Evolutionary conservation across 2,888 invertebrate genomes (phyloP).

Genomic region (Caenorhabditis zanzibari): DNA sequence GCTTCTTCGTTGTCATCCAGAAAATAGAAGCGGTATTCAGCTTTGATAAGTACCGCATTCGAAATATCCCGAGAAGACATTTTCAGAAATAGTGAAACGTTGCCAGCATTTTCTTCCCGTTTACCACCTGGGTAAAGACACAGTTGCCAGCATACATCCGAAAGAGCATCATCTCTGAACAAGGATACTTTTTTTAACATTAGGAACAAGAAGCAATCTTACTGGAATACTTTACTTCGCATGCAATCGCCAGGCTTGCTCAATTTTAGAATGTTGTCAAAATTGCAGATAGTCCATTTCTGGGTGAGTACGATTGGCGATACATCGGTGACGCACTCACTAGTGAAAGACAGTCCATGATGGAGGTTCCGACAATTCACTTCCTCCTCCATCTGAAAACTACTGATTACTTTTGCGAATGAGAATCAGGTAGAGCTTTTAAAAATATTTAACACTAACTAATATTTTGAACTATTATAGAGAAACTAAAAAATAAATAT

Average conservation of each 20-base stretch:
- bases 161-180: conserved; percentile 73
- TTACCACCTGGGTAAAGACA: conserved; percentile 83
- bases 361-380: too few relatives aligned
- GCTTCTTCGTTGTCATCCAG: conserved; percentile 81
- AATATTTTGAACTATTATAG: too few relatives aligned
- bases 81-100: conserved; percentile 83
- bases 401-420: too few relatives aligned
- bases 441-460: too few relatives aligned
- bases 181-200: too few relatives aligned
- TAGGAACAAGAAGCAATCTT: not conserved
- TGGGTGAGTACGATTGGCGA: conserved; percentile 80
- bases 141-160: conserved; percentile 83
- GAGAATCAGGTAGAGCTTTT: too few relatives aligned
- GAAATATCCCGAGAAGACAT: conserved; percentile 81
- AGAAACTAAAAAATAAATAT: too few relatives aligned
- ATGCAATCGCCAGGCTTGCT: conserved; percentile 82
- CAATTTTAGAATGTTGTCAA: conserved; percentile 79
- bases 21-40: conserved; percentile 83
- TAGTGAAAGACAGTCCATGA: too few relatives aligned
- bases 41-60: conserved; percentile 82
- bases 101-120: conserved; percentile 81
- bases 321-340: conserved; percentile 79
- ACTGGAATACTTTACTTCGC: conserved; percentile 79
- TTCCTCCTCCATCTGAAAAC: too few relatives aligned
- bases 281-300: conserved; percentile 82